Conservation (phyloP, 2,797 vertebrate species). For the Sebastes matsubarae region DNA sequence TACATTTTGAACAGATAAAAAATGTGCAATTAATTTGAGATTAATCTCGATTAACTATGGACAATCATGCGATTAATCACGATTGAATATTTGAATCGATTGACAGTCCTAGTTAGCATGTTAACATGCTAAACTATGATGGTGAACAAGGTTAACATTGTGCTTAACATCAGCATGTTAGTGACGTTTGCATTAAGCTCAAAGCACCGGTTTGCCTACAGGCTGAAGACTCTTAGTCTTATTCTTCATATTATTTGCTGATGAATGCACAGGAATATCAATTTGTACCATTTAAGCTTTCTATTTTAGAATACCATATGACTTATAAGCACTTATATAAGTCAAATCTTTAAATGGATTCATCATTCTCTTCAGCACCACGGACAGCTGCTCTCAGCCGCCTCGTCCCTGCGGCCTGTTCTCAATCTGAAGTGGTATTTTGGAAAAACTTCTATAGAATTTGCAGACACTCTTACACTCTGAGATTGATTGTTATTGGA, state of each 20-base stretch:
- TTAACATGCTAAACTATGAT: neutral
- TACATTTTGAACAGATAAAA: too few species aligned
- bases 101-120: neutral
- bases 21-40: too few species aligned
- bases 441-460: neutral
- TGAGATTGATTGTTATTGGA: neutral
- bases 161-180: neutral
- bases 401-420: too few species aligned
- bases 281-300: neutral
- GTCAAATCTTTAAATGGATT: neutral
- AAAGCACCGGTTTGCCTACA: neutral
- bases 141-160: neutral
- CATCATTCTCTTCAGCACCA: slow-evolving; percentile 13
- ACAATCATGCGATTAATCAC: too few species aligned
- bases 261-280: neutral
- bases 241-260: neutral
- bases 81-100: too few species aligned
- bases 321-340: neutral
- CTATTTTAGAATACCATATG: neutral
- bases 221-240: neutral
- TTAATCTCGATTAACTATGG: too few species aligned
- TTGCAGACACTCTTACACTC: neutral
- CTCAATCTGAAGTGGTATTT: neutral
- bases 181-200: neutral
- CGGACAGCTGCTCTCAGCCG: neutral